These are phyloP conservation scores for Ataeniobius toweri DNA, from an alignment of 2,797 vertebrate genomes.

Conservation along the genomic window DNA sequence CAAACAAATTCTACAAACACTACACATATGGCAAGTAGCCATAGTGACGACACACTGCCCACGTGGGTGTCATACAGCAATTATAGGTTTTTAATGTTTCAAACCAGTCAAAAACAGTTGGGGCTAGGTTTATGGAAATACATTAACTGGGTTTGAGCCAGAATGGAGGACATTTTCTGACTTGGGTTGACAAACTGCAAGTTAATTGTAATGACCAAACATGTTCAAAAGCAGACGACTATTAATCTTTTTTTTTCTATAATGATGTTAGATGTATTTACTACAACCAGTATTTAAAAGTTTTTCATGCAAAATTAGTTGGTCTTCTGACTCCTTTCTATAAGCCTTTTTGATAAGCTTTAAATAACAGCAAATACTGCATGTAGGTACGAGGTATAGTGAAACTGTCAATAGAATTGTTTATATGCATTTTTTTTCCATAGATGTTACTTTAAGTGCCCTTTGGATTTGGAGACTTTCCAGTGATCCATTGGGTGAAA, in stretches of 20 bases:
- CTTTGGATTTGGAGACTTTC: conserved; percentile 10
- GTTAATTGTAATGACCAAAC: background rate
- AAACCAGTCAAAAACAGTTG: background rate
- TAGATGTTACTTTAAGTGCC: conserved; percentile 17
- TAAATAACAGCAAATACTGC: background rate
- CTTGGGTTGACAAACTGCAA: background rate
- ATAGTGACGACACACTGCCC: background rate
- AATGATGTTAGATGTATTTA: background rate
- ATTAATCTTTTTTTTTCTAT: background rate
- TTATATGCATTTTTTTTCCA: background rate
- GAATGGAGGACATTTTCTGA: background rate
- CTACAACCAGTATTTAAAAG: background rate
- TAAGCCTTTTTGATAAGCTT: background rate
- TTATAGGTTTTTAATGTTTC: background rate
- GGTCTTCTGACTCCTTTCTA: background rate
- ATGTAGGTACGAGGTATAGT: background rate
- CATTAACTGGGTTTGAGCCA: no score
- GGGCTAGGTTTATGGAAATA: background rate
- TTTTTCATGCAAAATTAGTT: background rate
- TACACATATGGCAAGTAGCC: background rate
- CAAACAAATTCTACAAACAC: background rate
- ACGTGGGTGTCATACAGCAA: background rate
- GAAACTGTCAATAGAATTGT: background rate
- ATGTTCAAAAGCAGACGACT: background rate
- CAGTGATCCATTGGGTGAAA: conserved; percentile 41